Conservation (phyloP, 2,797 vertebrate genomes). For the Labeo calbasu region DNA sequence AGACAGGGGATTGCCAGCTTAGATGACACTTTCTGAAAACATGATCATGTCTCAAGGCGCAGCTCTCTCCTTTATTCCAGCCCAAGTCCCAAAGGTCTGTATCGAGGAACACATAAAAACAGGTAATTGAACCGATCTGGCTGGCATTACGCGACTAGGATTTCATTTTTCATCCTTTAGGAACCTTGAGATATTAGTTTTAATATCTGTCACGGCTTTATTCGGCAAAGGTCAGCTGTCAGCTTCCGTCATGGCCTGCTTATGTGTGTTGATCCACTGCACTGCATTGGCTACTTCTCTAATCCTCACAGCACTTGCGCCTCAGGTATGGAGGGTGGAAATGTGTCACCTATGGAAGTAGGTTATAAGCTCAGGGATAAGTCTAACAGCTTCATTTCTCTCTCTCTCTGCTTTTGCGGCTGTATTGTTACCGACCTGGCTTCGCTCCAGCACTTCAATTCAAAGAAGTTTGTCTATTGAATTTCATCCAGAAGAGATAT, state of each 20-base stretch:
- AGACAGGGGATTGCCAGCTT: slow-evolving; percentile 71
- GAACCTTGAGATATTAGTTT: slow-evolving; percentile 66
- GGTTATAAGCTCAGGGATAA: slow-evolving; percentile 67
- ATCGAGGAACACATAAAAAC: slow-evolving; percentile 58
- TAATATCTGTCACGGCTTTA: slow-evolving; percentile 66
- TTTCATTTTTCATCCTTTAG: slow-evolving; percentile 67
- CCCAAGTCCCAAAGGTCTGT: slow-evolving; percentile 66
- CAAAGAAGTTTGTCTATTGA: slow-evolving; percentile 83
- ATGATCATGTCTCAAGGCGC: slow-evolving; percentile 67
- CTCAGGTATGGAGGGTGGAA: slow-evolving; percentile 66
- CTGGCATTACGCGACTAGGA: slow-evolving; percentile 58
- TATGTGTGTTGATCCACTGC: slow-evolving; percentile 64
- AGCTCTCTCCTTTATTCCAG: slow-evolving; percentile 60
- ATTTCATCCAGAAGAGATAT: slow-evolving; percentile 83
- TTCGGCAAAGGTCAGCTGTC: slow-evolving; percentile 73
- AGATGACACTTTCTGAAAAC: slow-evolving; percentile 76
- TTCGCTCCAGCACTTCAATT: slow-evolving; percentile 75
- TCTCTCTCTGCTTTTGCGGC: slow-evolving; percentile 58
- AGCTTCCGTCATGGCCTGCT: slow-evolving; percentile 63
- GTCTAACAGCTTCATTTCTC: slow-evolving; percentile 69
- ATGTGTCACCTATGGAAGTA: slow-evolving; percentile 70
- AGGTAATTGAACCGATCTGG: slow-evolving; percentile 70
- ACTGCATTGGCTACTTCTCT: slow-evolving; percentile 62
- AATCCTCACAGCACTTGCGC: slow-evolving; percentile 57
- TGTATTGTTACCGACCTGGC: slow-evolving; percentile 76